These are phyloP conservation scores for Acleris emargana DNA, from an alignment of 2,888 invertebrate species.

Conservation along the genomic window DNA sequence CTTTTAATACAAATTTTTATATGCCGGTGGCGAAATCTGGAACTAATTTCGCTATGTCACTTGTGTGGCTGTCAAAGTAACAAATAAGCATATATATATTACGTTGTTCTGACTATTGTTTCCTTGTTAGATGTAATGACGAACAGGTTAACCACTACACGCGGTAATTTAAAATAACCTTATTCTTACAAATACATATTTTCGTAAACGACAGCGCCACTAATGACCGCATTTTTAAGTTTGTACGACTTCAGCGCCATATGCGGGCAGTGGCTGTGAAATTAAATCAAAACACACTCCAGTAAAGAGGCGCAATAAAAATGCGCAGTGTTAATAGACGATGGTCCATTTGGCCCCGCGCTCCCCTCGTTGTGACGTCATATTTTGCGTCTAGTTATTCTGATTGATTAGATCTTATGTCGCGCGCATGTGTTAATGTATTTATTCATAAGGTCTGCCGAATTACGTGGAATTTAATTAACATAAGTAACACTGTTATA, in stretches of 20 bases:
- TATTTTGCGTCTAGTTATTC: slow-evolving; percentile 19
- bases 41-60: too few relatives aligned
- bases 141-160: too few relatives aligned
- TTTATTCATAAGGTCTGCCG: background rate
- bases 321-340: slow-evolving; percentile 43
- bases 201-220: background rate
- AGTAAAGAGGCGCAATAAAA: slow-evolving; percentile 43
- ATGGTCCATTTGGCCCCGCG: slow-evolving; percentile 46
- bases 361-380: slow-evolving; percentile 39
- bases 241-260: slow-evolving; percentile 40
- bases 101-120: too few relatives aligned
- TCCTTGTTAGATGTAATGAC: background rate
- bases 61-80: too few relatives aligned
- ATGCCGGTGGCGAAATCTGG: slow-evolving; percentile 4
- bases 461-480: too few relatives aligned
- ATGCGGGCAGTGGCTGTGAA: slow-evolving; percentile 43
- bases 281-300: slow-evolving; percentile 50
- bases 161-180: too few relatives aligned
- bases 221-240: slow-evolving; percentile 2
- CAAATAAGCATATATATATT: too few relatives aligned
- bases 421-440: background rate
- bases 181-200: background rate
- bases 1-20: slow-evolving; percentile 24
- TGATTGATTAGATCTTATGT: slow-evolving; percentile 15
- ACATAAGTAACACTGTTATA: too few relatives aligned